Conservation (phyloP, 2,113 vertebrate genomes). For the Nasalis larvatus region DNA sequence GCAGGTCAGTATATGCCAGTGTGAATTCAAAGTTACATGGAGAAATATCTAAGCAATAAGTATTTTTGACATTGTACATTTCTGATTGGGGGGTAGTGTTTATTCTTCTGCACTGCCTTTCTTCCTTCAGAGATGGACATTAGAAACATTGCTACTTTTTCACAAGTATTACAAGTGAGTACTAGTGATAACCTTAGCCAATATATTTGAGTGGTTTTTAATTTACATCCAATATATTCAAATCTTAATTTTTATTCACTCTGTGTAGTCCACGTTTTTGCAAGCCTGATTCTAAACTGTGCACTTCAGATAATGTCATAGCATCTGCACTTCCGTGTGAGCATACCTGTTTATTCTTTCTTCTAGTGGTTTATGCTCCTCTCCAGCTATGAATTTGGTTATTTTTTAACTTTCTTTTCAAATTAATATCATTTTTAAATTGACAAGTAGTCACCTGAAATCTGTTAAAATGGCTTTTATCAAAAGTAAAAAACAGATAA, state of each 20-base stretch:
- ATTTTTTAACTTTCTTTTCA: neutral
- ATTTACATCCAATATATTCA: neutral
- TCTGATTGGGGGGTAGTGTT: neutral
- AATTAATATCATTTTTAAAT: neutral
- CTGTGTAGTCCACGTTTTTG: neutral
- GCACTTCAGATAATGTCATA: neutral
- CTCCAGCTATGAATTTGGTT: neutral
- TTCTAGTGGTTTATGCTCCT: neutral
- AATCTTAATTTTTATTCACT: neutral
- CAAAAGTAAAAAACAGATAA: neutral
- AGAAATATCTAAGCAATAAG: neutral
- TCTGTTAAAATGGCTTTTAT: neutral
- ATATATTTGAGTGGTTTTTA: neutral
- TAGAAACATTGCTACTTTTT: neutral
- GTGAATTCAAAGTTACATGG: neutral
- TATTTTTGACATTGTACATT: neutral
- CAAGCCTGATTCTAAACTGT: neutral
- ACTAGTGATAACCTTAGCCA: neutral
- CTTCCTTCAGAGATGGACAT: neutral
- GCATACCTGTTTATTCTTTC: neutral
- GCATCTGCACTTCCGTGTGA: neutral
- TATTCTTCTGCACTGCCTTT: neutral
- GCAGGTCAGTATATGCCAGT: rapidly evolving
- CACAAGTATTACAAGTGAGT: neutral
- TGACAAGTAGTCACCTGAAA: neutral